Base-by-base conservation (phyloP, 1,140 invertebrate genomes). In the Bactericera cockerelli region DNA sequence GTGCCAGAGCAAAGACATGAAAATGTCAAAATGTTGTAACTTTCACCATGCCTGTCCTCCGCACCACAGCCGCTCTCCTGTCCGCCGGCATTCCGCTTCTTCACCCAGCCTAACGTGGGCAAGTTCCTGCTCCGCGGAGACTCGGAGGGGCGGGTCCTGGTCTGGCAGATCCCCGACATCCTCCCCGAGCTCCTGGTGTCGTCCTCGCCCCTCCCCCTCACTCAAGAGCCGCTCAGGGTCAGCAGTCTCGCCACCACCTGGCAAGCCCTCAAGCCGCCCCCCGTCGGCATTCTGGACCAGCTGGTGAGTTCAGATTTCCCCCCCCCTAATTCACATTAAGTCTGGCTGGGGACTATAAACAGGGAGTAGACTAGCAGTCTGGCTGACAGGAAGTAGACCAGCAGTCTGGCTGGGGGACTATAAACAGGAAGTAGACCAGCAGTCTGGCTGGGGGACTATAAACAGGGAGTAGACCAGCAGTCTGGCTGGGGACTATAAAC, bases 251-350 rank as follows among this genome's bases (percentile, higher is more conserved):
- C 84, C 26, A 77, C 84, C 65, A 85, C 89, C 1, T 96, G 93
- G 93, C 81, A 81, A 16, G 79, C 80, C 21, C 86, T 94, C 79
- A 83, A 84, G 64, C 87, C 89, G 3, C 79, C 83, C 54, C 90
- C 92, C 0, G 86, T 91, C 53, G 92, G 92, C 22, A 89, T 95
- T 64, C 72, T 95, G 42, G 91, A 95, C 76, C 89, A 92, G 66
- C 72, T 96, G 65, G 86, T 90, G 63, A 69, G 72, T 68, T 26
- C 38, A 62, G n/a, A n/a, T n/a, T n/a, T n/a, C 25, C 11, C 57
- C 42, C n/a, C n/a, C n/a, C n/a, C n/a, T n/a, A n/a, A n/a, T n/a
- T n/a, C n/a, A n/a, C n/a, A n/a, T n/a, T n/a, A n/a, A n/a, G n/a
- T n/a, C n/a, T n/a, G n/a, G n/a, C n/a, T n/a, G n/a, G n/a, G n/a